Conservation (phyloP, 2,113 vertebrate genomes). For the Plestiodon gilberti region DNA sequence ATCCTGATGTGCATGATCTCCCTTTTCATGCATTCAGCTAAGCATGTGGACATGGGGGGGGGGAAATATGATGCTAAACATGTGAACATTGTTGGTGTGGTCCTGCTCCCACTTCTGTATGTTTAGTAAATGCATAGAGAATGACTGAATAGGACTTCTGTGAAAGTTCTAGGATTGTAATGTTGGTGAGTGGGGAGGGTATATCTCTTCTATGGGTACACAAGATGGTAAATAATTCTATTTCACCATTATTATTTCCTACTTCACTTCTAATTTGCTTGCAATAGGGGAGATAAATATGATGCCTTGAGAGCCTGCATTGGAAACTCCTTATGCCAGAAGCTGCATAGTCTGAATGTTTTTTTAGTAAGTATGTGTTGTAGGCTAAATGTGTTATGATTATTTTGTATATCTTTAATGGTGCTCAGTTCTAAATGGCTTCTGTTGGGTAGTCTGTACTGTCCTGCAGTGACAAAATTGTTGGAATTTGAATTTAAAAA, state of each 20-base stretch:
- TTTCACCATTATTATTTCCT: slow-evolving; percentile 26
- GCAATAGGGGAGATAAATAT: slow-evolving; percentile 87
- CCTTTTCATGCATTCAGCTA: too few relatives aligned
- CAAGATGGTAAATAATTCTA: neutral
- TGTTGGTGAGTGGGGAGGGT: neutral
- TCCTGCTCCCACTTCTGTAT: too few relatives aligned
- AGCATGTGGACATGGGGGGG: too few relatives aligned
- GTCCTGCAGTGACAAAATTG: neutral
- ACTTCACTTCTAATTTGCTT: slow-evolving; percentile 33
- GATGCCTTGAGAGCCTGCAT: slow-evolving; percentile 93
- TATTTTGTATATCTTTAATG: neutral
- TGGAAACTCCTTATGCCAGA: slow-evolving; percentile 87
- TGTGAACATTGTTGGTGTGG: too few relatives aligned
- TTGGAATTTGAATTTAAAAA: too few relatives aligned
- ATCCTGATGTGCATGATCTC: too few relatives aligned
- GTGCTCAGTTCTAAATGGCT: neutral
- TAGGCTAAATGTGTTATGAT: neutral
- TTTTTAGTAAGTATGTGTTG: slow-evolving; percentile 87
- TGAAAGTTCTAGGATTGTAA: too few relatives aligned
- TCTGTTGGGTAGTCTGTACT: neutral
- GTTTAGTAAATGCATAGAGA: too few relatives aligned
- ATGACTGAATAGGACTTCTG: too few relatives aligned
- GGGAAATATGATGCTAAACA: too few relatives aligned
- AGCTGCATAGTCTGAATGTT: slow-evolving; percentile 88
- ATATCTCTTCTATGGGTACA: neutral